Evolutionary conservation across 1,140 invertebrate species (phyloP), one percentile per base, ranked within the genome.

Genomic region (Agrilus planipennis): DNA sequence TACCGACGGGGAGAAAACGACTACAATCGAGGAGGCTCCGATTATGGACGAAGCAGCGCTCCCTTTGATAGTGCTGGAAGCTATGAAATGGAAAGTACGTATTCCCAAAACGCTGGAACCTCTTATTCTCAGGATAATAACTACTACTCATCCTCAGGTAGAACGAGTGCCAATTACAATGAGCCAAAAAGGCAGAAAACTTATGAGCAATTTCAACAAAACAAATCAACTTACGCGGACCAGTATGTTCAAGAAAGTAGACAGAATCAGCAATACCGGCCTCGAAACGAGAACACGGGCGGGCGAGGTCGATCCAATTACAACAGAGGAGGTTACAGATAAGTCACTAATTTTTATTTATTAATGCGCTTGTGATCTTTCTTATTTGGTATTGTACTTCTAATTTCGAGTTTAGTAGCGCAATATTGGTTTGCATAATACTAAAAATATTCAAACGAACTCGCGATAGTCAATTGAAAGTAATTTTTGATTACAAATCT

Each of bases 161-260:
- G 52, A 29, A 50, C 55, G 43, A 48, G 52, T 31, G 41, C 45
- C 12, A 42, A 50, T 42, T 50, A 54, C 42, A 48, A 58, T 35
- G 42, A 58, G 46, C 38, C 45, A 10, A 60, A 59, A 49, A 40
- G 58, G 12, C 41, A 51, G 2, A 58, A 55, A 49, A 58, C 60
- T 37, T 62, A 54, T 42, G 60, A 62, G 42, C 52, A 51, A 23
- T 62, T 58, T 50, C 58, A 60, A 50, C 45, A 50, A 15, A 51
- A 51, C 28, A 55, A 52, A 25, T 42, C 41, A 9, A 55, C 50
- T 4, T 62, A 62, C 37, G 56, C 60, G 11, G 60, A 62, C 50
- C 57, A 62, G 36, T 62, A 61, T 45, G 58, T 61, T 21, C 53
- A 60, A 44, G 60, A 62, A 34, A 51, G 41, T 21, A 46, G 57